These are phyloP conservation scores for Mesocentrotus franciscanus DNA, from an alignment of 53 echinoderm and acorn worm species.

Conservation along the genomic window DNA sequence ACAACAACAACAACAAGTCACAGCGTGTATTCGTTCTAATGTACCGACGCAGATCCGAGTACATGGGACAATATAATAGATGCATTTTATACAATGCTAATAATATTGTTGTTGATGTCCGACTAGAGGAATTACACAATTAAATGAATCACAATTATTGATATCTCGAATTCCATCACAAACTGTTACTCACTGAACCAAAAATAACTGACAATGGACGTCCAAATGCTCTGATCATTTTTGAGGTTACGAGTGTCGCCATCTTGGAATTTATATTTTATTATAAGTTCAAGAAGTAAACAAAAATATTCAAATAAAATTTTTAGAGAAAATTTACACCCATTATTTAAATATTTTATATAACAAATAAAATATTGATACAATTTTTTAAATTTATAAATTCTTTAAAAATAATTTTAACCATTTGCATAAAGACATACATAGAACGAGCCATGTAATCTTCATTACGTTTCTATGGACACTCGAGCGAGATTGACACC, in stretches of 20 bases:
- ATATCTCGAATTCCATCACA: not conserved
- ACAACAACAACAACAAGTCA: no score
- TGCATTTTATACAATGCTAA: not conserved
- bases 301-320: not conserved
- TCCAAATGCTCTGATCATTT: not conserved
- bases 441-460: slow-evolving; percentile 22
- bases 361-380: not conserved
- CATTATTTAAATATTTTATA: not conserved
- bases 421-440: not conserved
- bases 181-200: not conserved
- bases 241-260: not conserved
- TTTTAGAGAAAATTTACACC: not conserved
- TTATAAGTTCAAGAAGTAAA: not conserved
- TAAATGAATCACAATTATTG: not conserved
- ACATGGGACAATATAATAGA: not conserved
- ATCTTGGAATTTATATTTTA: slow-evolving; percentile 28
- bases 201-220: slow-evolving; percentile 21
- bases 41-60: not conserved
- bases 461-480: slow-evolving; percentile 44
- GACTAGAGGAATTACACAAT: not conserved
- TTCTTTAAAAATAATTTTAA: not conserved
- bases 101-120: not conserved
- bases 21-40: no score
- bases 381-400: not conserved
- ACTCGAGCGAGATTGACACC: not conserved